Conservation (phyloP, 2,888 invertebrate species). For the Spisula subtruncata region DNA sequence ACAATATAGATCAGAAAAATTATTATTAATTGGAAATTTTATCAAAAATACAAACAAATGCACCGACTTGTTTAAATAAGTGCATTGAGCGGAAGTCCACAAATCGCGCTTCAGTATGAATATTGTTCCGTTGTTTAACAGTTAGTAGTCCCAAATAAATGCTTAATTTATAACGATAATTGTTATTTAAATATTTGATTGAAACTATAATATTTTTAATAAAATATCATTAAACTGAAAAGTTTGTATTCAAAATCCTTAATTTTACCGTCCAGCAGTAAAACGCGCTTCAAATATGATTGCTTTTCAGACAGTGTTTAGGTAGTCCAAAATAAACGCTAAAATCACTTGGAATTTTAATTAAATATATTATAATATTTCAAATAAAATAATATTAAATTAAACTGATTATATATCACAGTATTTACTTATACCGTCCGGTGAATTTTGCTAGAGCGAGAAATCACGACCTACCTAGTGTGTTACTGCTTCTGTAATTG, state of each 20-base stretch:
- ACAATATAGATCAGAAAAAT: too few relatives aligned
- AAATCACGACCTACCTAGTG: conserved; percentile 26
- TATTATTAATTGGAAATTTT: background rate
- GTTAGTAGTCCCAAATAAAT: background rate
- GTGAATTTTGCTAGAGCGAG: background rate
- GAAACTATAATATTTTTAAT: too few relatives aligned
- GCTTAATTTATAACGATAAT: background rate
- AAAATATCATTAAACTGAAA: too few relatives aligned
- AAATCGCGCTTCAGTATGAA: background rate
- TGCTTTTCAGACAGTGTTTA: too few relatives aligned
- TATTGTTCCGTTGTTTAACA: too few relatives aligned
- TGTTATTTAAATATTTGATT: too few relatives aligned
- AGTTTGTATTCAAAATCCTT: too few relatives aligned
- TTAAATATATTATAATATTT: too few relatives aligned
- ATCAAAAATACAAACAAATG: background rate
- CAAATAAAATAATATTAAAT: too few relatives aligned
- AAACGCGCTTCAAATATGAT: too few relatives aligned
- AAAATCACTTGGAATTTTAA: background rate
- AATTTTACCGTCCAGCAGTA: too few relatives aligned
- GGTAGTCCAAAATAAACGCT: background rate
- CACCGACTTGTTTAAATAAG: background rate
- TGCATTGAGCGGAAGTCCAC: background rate
- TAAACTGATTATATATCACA: background rate
- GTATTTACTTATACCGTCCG: background rate
- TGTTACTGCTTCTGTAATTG: background rate